phyloP scores from a whole-genome alignment of 2,113 vertebrate species.

The Peromyscus polionotus region DNA sequence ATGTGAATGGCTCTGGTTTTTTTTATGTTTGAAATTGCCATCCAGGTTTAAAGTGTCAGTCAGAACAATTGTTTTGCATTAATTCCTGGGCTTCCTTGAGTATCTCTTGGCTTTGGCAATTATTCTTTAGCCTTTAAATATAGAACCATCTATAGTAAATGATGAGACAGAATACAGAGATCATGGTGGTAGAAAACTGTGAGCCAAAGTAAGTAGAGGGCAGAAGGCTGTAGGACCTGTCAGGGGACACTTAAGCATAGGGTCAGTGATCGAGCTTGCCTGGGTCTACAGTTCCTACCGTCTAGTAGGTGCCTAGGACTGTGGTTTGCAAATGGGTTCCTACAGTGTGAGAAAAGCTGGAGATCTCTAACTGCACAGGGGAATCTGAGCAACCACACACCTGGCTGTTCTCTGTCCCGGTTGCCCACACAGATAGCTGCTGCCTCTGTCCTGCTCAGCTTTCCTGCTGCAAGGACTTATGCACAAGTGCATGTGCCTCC shows the following conservation, averaged over 20 bases:
- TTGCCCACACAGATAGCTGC: not conserved
- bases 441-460: not conserved
- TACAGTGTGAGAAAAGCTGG: not conserved
- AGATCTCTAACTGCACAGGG: not conserved
- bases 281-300: not conserved
- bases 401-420: not conserved
- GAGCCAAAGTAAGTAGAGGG: not conserved
- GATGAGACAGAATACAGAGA: not conserved
- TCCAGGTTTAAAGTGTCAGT: not conserved
- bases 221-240: not conserved
- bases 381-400: not conserved
- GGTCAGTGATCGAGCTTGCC: not conserved
- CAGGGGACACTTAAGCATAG: not conserved
- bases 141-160: not conserved
- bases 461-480: not conserved
- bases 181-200: not conserved
- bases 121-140: not conserved
- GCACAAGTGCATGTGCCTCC: not conserved
- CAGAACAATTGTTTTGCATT: not conserved
- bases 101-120: not conserved
- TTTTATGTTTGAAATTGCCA: not conserved
- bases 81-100: not conserved
- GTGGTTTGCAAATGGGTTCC: not conserved
- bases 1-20: not conserved
- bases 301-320: not conserved